These are phyloP conservation scores for Gymnodraco acuticeps DNA, from an alignment of 2,797 vertebrate genomes.

Conservation along the genomic window DNA sequence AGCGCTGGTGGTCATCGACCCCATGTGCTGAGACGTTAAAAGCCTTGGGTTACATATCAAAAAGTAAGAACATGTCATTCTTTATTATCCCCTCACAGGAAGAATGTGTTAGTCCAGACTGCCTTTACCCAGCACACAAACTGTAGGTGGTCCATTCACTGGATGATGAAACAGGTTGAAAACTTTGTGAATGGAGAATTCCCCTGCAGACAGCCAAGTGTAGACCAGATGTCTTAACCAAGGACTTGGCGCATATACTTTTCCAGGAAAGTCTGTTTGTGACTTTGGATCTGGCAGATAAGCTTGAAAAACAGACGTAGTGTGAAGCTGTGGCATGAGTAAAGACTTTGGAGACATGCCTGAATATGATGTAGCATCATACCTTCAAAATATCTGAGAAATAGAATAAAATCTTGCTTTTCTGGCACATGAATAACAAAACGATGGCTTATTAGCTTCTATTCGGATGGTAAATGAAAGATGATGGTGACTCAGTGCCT, in stretches of 20 bases:
- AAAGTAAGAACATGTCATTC: slow-evolving; percentile 7
- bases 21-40: slow-evolving; percentile 14
- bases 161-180: slow-evolving; percentile 23
- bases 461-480: not conserved
- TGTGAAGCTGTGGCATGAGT: slow-evolving; percentile 5
- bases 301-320: slow-evolving; percentile 14
- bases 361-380: not conserved
- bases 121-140: not conserved
- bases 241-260: not conserved
- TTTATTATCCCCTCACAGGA: not conserved
- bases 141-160: slow-evolving; percentile 5
- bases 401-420: not conserved
- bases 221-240: slow-evolving; percentile 22
- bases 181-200: slow-evolving; percentile 25
- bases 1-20: slow-evolving; percentile 21
- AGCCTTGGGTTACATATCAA: slow-evolving; percentile 6
- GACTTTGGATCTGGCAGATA: slow-evolving; percentile 29
- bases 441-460: not conserved
- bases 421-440: not conserved
- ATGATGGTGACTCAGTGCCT: not conserved
- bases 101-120: not conserved
- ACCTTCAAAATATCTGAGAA: not conserved
- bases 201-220: not conserved
- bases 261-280: slow-evolving; percentile 16
- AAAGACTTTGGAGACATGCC: not conserved